Conservation (phyloP, 2,113 vertebrate genomes). For the Psittacara wagleri region DNA sequence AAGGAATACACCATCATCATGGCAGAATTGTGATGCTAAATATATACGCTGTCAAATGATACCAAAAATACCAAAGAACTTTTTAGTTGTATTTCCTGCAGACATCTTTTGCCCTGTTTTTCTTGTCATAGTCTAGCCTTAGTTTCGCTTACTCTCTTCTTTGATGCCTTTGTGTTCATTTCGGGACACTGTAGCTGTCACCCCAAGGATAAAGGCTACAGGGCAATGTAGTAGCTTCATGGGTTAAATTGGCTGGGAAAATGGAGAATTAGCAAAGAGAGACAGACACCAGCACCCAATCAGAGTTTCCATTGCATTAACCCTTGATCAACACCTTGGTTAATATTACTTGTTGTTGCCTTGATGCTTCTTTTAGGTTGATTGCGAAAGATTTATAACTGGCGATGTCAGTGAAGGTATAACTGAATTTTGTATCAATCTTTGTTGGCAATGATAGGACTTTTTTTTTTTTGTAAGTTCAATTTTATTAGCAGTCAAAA, state of each 20-base stretch:
- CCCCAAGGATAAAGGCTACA: background rate
- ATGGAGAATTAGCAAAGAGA: background rate
- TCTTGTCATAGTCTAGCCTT: background rate
- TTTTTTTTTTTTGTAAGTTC: background rate
- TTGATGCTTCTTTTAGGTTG: background rate
- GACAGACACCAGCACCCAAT: background rate
- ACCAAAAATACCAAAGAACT: background rate
- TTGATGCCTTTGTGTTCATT: background rate
- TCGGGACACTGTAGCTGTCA: background rate
- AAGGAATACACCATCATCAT: background rate
- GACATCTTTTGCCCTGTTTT: background rate
- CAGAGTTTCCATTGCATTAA: background rate
- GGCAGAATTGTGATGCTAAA: background rate
- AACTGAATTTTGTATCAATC: background rate
- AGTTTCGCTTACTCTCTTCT: rapidly evolving
- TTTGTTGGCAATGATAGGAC: background rate
- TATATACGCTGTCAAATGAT: background rate
- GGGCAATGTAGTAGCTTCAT: background rate
- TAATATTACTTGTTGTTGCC: background rate
- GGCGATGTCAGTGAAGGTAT: background rate
- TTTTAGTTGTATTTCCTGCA: rapidly evolving
- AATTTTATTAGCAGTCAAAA: background rate
- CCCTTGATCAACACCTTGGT: background rate
- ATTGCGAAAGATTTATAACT: background rate
- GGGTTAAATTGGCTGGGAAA: background rate